Evolutionary conservation across 2,888 invertebrate genomes (phyloP).

Genomic region (Microctonus hyperodae): DNA sequence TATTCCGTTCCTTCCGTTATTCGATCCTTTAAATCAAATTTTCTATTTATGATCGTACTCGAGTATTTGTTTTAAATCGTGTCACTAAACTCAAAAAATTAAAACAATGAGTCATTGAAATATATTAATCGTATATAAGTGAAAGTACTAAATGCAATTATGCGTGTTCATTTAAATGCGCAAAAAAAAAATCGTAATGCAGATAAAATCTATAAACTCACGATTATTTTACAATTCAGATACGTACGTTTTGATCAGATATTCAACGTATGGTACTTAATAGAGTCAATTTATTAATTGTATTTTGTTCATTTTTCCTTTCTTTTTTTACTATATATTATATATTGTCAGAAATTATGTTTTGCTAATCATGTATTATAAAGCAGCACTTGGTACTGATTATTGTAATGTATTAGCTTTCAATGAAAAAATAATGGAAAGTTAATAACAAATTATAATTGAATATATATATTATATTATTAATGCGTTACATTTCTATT

Average conservation of each 20-base stretch:
- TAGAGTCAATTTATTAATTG: background rate
- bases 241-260: background rate
- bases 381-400: background rate
- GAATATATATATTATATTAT: too few species aligned
- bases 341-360: constrained; percentile 2
- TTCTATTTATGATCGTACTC: background rate
- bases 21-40: background rate
- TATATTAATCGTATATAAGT: too few species aligned
- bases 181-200: background rate
- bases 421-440: background rate
- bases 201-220: background rate
- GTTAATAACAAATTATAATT: background rate
- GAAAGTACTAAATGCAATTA: background rate
- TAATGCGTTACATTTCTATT: too few species aligned
- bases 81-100: too few species aligned
- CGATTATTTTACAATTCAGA: background rate
- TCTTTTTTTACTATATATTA: constrained; percentile 2
- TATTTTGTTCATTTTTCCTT: background rate
- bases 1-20: background rate
- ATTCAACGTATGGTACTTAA: background rate
- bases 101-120: too few species aligned
- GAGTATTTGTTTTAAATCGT: too few species aligned
- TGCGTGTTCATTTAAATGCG: background rate
- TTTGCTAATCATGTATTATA: constrained; percentile 7
- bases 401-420: constrained; percentile 4